phyloP scores from a whole-genome alignment of 2,888 invertebrate species.

The Leistus spinibarbis region DNA sequence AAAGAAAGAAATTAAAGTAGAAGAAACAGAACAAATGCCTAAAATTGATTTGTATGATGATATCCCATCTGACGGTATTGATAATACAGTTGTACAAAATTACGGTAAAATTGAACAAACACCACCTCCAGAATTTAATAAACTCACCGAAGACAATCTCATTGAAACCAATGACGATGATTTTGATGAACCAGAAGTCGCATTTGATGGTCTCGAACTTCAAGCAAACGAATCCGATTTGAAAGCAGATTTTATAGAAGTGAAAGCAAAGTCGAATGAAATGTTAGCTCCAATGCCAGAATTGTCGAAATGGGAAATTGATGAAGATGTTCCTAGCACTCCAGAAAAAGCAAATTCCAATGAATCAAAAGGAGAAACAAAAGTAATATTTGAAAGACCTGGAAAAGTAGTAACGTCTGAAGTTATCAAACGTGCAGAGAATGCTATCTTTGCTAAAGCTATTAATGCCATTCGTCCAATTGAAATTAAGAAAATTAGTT shows the following conservation, averaged over 20 bases:
- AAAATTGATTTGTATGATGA: conserved; percentile 61
- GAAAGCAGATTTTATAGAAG: conserved; percentile 58
- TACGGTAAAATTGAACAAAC: conserved; percentile 57
- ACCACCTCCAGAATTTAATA: conserved; percentile 43
- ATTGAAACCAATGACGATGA: conserved; percentile 54
- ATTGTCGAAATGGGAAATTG: conserved; percentile 88
- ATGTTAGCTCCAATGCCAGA: conserved; percentile 78
- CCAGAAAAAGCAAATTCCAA: conserved; percentile 60
- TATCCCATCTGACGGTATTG: conserved; percentile 61
- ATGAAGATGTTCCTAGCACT: conserved; percentile 63
- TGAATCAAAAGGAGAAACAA: conserved; percentile 46
- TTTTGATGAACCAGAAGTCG: conserved; percentile 59
- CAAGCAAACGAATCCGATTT: conserved; percentile 65
- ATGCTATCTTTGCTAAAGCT: conserved; percentile 88
- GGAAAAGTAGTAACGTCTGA: conserved; percentile 81
- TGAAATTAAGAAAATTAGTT: conserved; percentile 76
- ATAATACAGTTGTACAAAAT: conserved; percentile 64
- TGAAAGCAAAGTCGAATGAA: conserved; percentile 58
- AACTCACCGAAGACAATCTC: conserved; percentile 41
- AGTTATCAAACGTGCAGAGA: conserved; percentile 88
- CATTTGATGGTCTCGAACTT: conserved; percentile 64
- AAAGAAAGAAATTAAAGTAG: conserved; percentile 27
- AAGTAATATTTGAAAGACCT: conserved; percentile 59
- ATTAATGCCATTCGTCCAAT: conserved; percentile 80
- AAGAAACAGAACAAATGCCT: conserved; percentile 13